Base-by-base conservation (phyloP, 2,797 vertebrate species). In the Hylomyscus alleni region DNA sequence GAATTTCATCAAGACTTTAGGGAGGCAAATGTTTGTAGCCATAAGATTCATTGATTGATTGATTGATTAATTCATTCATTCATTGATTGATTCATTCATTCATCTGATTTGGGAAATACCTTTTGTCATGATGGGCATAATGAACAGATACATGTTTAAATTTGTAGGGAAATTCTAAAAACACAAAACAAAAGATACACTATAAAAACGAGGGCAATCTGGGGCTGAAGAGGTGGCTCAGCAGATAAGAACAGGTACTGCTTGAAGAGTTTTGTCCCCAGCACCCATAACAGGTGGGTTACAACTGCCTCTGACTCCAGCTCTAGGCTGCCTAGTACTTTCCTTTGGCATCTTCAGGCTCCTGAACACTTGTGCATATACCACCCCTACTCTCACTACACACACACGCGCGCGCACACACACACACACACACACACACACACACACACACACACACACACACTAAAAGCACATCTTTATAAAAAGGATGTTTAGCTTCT, bases 1-100 rank as follows among this genome's bases (percentile, higher is more conserved):
- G 73, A 85, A 80, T 87, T 91, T 95, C 69, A 37, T 77, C 85
- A 83, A 90, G 75, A 65, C 19, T 47, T 91, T 72, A 26, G 83
- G 78, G 34, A 89, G 56, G 47, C 37, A 73, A 73, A 58, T 69
- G 20, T 89, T 85, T 83, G 29, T 90, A 37, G 34, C 6, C 29
- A 14, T 84, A 82, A 90, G 80, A 37, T 37, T 89, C 12, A 80
- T 62, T 44, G 44, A 44, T 44, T 44, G 44, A 44, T 44, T 44
- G 44, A 44, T 44, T 44, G 44, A 44, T 44, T 69, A 2, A 50
- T 29, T 62, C 13, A 81, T 81, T 72, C 4, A 60, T n/a, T 78
- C 34, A 80, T 77, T 69, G 2, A 58, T n/a, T 87, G 5, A 77
- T 34, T 94, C 34, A 52, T 56, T 73, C n/a, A 65, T 19, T 56